Percentiles rank a stretch among this genome's conserved stretches.
phyloP scores from a whole-genome alignment of 37 sponge, comb jelly and placozoan species.

The Axinella damicornis region DNA sequence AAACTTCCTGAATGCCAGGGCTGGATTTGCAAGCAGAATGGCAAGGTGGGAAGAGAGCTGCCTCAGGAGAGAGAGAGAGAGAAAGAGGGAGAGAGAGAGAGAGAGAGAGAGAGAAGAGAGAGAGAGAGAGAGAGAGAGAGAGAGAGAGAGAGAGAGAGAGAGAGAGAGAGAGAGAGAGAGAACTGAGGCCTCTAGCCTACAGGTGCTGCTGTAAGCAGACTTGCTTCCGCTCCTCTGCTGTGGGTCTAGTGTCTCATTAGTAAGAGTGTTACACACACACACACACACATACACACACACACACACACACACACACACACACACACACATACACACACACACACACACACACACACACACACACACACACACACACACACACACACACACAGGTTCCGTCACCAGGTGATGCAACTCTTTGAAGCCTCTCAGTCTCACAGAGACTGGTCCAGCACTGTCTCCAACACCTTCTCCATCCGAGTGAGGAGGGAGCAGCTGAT shows the following conservation, averaged over 20 bases:
- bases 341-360: slow-evolving; percentile 47
- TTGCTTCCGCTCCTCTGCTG: too few species aligned
- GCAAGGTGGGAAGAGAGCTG: slow-evolving; percentile 64
- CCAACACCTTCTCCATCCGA: slow-evolving; percentile 62
- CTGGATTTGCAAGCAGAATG: slow-evolving; percentile 89
- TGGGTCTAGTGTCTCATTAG: too few species aligned
- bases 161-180: slow-evolving; percentile 56
- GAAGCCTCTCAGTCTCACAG: slow-evolving; percentile 26
- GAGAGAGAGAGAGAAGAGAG: slow-evolving; percentile 51
- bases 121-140: slow-evolving; percentile 21
- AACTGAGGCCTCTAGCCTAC: too few species aligned
- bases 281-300: slow-evolving; percentile 40
- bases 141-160: slow-evolving; percentile 15
- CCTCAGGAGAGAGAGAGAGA: neutral
- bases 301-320: slow-evolving; percentile 38
- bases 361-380: slow-evolving; percentile 36
- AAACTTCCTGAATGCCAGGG: slow-evolving; percentile 87
- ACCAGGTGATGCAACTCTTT: slow-evolving; percentile 61
- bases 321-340: slow-evolving; percentile 50
- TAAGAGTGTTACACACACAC: too few species aligned
- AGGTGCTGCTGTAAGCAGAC: too few species aligned
- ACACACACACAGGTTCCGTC: slow-evolving; percentile 59
- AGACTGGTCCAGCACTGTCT: slow-evolving; percentile 44
- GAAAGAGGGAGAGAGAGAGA: neutral
- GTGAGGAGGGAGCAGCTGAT: slow-evolving; percentile 66